These are phyloP conservation scores for Grantiella picta DNA, from an alignment of 2,113 vertebrate species.

Conservation along the genomic window DNA sequence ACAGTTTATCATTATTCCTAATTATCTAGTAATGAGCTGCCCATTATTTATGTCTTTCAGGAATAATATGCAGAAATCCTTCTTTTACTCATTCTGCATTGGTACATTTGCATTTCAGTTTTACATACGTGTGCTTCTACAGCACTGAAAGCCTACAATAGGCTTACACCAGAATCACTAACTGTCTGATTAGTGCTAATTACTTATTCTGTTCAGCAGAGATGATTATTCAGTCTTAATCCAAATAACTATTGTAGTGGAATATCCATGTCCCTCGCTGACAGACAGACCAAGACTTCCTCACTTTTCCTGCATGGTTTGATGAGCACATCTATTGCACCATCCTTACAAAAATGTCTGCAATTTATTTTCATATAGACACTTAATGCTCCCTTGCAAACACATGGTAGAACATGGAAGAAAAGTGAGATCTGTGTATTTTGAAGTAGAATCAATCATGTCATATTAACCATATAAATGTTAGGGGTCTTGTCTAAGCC, in stretches of 20 bases:
- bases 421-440: slow-evolving; percentile 16
- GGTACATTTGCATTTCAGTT: not conserved
- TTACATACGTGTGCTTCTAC: not conserved
- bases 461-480: not conserved
- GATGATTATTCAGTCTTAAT: not conserved
- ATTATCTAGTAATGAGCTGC: slow-evolving; percentile 49
- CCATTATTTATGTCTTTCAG: not conserved
- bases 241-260: not conserved
- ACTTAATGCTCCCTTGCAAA: not conserved
- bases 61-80: not conserved
- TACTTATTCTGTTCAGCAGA: not conserved
- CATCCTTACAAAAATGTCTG: not conserved
- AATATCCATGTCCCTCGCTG: not conserved
- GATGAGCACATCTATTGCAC: not conserved
- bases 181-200: slow-evolving; percentile 17
- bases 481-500: not conserved
- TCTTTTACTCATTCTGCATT: not conserved
- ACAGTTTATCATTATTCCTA: slow-evolving; percentile 31
- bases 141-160: not conserved
- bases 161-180: not conserved
- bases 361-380: slow-evolving; percentile 28
- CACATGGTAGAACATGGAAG: slow-evolving; percentile 22
- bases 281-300: not conserved
- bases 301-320: not conserved
- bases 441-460: slow-evolving; percentile 8